Evolutionary conservation across 2,113 vertebrate species (phyloP), one percentile per base, ranked within the genome.

Genomic region (Apeltes quadracus): DNA sequence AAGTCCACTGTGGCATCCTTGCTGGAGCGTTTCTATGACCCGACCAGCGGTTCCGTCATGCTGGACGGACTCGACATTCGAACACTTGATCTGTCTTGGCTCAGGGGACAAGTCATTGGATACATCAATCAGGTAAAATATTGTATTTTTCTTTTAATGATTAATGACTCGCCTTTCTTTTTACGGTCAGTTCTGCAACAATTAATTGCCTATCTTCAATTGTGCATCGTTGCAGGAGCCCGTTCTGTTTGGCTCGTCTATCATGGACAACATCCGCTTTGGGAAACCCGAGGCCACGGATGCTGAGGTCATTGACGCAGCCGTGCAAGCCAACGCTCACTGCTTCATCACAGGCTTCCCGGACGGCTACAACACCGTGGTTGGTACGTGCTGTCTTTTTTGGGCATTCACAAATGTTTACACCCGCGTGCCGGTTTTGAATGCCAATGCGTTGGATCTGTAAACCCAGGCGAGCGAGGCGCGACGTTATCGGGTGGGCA

Each of bases 211-310:
- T 46, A 27, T 41, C 50, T 44, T 41, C 44, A 5, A 0, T 14
- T 9, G 9, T 41, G 14, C 23, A 1, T 69, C 8, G 67, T 57
- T 20, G 2, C 85, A 99, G 97, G 97, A 99, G 81, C 97, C 97
- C 0, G 95, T 98, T 74, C 91, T 99, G 65, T 99, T 99, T 2
- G 95, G 94, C 13, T 96, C 96, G 0, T 96, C 93, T 1, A 88
- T 99, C 85, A 94, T 96, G 95, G 97, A 99, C 82, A 99, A 99
- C 88, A 98, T 99, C 78, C 96, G 96, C 50, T 97, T 98, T 0
- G 97, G 96, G 65, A 96, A 95, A 76, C 95, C 92, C 0, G 93
- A 82, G 0, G 97, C 97, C 50, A 93, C 95, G 0, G 96, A 99
- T 0, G 91, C 92, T 0, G 96, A 98, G 75, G 95, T 99, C 54